Evolutionary conservation across 2,113 vertebrate species (phyloP), one percentile per base, ranked within the genome.

Genomic region (Silurus meridionalis): DNA sequence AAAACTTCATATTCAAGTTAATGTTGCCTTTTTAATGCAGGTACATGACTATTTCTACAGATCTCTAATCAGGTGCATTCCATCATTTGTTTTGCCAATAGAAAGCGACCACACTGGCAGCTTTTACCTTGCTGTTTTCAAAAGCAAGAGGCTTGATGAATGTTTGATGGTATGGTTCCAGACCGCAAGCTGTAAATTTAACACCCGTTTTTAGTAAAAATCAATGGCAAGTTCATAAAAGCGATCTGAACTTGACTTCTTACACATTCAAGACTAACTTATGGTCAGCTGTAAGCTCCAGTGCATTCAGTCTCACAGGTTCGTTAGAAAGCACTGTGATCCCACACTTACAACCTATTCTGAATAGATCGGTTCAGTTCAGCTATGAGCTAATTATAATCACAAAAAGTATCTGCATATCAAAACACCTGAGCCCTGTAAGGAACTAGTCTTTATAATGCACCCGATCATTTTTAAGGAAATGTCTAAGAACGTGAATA

Each of bases 1-100:
- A 37, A 37, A 37, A 37, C 37, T n/a, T n/a, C n/a, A n/a, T n/a
- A n/a, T n/a, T n/a, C n/a, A n/a, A n/a, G 37, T 37, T 37, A 37
- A 48, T 52, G 53, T 28, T 66, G 48, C 78, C 15, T 66, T 85
- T 78, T 78, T 85, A 66, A 57, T 66, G 50, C 74, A 23, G 64
- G 64, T 52, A 46, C 60, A n/a, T 25, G n/a, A 63, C 23, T 7
- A 14, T 13, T 67, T 67, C 28, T 67, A 28, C 13, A 37, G 66
- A 28, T 8, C 10, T 66, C 10, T 64, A 64, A 64, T 64, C 23
- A 64, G 61, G 21, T 63, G 3, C 8, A 66, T 66, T n/a, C 13
- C 6, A 13, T 11, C n/a, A 10, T 13, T 66, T 66, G n/a, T 66
- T 66, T 25, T 66, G n/a, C n/a, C 63, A 66, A 19, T 25, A 10